A percentile compares a stretch with the other conserved stretches of the same genome.
Evolutionary conservation across 2,113 vertebrate genomes (phyloP).

Genomic region (Dicrurus megarhynchus): DNA sequence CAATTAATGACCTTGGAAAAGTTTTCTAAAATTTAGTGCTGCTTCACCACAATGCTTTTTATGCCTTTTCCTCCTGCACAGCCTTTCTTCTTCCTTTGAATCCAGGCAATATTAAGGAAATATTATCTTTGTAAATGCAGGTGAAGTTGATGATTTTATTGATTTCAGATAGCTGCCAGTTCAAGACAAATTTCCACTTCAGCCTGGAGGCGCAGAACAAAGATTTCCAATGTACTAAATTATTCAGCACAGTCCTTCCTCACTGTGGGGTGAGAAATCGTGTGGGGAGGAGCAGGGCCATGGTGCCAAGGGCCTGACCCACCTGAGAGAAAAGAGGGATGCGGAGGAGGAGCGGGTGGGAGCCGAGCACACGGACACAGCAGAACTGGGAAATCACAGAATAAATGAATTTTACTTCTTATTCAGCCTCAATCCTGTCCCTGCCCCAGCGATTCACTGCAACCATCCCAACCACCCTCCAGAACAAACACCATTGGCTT

Average conservation of each 20-base stretch:
- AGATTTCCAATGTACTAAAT: slow-evolving; percentile 13
- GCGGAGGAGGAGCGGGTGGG: accelerated
- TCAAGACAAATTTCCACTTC: slow-evolving; percentile 2
- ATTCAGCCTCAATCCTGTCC: background rate
- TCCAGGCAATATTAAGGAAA: background rate
- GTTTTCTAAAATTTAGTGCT: background rate
- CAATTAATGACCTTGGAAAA: slow-evolving; percentile 22
- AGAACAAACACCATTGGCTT: accelerated
- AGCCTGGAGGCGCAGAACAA: background rate
- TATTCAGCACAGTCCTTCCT: background rate
- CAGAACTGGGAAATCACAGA: accelerated
- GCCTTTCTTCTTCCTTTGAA: background rate
- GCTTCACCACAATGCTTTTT: background rate
- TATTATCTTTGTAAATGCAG: slow-evolving; percentile 23
- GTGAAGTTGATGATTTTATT: slow-evolving; percentile 10
- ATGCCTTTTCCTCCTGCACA: background rate
- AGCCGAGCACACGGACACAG: accelerated
- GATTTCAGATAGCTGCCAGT: slow-evolving; percentile 32
- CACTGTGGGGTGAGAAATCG: background rate
- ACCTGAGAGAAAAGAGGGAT: background rate
- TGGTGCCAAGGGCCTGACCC: background rate
- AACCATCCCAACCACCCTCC: background rate
- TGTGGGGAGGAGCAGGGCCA: background rate
- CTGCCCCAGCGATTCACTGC: background rate
- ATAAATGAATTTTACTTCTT: background rate